Evolutionary conservation across 2,888 invertebrate genomes (phyloP).

Genomic region (Amblyjoppa fuscipennis): DNA sequence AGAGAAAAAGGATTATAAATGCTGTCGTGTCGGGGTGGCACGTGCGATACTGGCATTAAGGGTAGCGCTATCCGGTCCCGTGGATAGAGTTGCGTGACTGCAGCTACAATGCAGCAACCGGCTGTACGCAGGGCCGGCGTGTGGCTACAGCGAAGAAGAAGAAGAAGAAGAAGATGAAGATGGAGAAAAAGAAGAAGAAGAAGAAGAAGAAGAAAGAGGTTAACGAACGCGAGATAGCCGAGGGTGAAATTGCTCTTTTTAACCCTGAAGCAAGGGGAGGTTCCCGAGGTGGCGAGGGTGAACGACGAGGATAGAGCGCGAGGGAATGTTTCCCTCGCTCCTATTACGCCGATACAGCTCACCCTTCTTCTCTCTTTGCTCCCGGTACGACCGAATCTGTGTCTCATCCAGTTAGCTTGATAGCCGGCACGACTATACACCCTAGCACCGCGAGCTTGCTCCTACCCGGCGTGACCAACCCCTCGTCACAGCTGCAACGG

Average conservation of each 20-base stretch:
- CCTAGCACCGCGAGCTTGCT: constrained; percentile 41
- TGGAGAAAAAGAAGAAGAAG: neutral
- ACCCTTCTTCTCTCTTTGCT: constrained; percentile 24
- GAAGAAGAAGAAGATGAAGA: neutral
- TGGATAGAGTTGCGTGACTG: constrained; percentile 62
- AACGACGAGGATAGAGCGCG: constrained; percentile 53
- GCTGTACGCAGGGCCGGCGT: constrained; percentile 28
- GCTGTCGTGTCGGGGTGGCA: constrained; percentile 30
- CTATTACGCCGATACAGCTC: constrained; percentile 22
- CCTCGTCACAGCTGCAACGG: constrained; percentile 32
- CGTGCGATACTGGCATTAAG: constrained; percentile 51
- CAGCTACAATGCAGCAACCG: constrained; percentile 39
- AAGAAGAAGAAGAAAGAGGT: constrained; percentile 17
- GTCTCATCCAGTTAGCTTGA: constrained; percentile 73
- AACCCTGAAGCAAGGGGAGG: constrained; percentile 40
- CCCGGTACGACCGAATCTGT: constrained; percentile 69
- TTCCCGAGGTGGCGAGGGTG: constrained; percentile 57
- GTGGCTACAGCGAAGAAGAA: constrained; percentile 12
- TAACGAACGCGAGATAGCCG: constrained; percentile 38
- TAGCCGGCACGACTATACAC: constrained; percentile 56
- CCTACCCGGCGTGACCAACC: constrained; percentile 22
- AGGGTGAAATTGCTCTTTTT: constrained; percentile 69
- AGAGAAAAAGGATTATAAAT: neutral
- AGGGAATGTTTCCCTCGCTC: constrained; percentile 45
- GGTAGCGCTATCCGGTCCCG: neutral